A percentile compares a stretch with the other conserved stretches of the same genome.
Conservation (phyloP, 2,113 vertebrate genomes). For the Tyrannus savana region DNA sequence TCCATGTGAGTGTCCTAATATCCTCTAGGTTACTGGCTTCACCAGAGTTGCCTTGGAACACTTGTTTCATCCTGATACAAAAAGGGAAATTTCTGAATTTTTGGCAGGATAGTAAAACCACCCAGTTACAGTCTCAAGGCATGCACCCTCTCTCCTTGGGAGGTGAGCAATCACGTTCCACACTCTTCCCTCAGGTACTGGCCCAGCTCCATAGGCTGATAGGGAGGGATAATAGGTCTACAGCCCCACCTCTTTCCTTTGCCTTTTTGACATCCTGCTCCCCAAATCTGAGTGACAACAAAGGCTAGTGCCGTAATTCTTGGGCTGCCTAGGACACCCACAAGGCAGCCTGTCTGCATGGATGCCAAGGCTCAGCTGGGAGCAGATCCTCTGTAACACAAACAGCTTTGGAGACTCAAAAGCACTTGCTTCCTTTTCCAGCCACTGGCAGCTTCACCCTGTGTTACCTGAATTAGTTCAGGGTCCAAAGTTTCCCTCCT, state of each 20-base stretch:
- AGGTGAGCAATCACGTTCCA: conserved; percentile 46
- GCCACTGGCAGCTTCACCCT: neutral
- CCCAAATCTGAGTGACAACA: conserved; percentile 51
- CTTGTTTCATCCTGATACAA: conserved; percentile 37
- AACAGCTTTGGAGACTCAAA: neutral
- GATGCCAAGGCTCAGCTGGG: conserved; percentile 17
- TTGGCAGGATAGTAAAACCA: conserved; percentile 60
- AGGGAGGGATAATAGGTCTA: conserved; percentile 39
- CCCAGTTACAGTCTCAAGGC: conserved; percentile 58
- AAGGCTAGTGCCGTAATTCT: neutral
- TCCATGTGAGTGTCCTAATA: neutral
- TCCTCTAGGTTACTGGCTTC: neutral
- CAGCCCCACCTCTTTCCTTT: conserved; percentile 40
- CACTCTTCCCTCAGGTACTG: conserved; percentile 53
- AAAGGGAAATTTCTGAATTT: conserved; percentile 33
- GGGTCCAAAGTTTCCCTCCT: neutral
- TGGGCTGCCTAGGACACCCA: conserved; percentile 46
- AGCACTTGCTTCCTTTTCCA: neutral
- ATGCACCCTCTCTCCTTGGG: conserved; percentile 54
- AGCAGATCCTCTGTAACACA: neutral
- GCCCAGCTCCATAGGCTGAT: conserved; percentile 40
- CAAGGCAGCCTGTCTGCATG: conserved; percentile 28
- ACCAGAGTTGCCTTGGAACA: neutral
- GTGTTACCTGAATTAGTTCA: neutral
- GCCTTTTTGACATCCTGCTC: conserved; percentile 54